Evolutionary conservation across 30 jellyfish, hydroid and myxozoan genomes (phyloP), one percentile per base, ranked within the genome.

Genomic region (Hydractinia echinata): DNA sequence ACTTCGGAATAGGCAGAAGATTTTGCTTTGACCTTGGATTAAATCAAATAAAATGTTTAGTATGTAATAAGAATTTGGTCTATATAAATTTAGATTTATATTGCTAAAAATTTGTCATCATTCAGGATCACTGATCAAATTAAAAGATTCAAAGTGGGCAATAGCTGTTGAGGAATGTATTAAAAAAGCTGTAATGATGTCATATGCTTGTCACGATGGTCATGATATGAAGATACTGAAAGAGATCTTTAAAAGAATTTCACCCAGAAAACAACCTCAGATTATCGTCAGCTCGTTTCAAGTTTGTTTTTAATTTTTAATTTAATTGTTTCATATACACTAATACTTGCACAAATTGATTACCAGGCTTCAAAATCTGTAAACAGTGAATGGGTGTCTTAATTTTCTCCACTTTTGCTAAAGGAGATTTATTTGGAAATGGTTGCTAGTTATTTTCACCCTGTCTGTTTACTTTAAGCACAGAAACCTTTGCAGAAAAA

Each of bases 131-230:
- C 73, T 54, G 79, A 74, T 95, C 7, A 77, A 79, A 21, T 72
- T 89, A 67, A 91, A 67, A 51, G 98, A 95, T n/a, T 82, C 79
- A 19, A 77, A 71, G 53, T 95, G 99, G 99, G 90, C 84, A 7
- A 81, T 95, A 16, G 97, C 92, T 8, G 87, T 89, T 15, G 99
- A 95, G 84, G 83, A 67, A 30, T 86, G 96, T 77, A 83, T 95
- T 54, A 83, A 83, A 4, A 67, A 81, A 18, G 55, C 64, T 4
- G 5, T 82, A n/a, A 55, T 86, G 82, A 70, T 56, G 21, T 86
- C 99, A 5, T 87, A 83, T 55, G 94, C 95, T 76, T 93, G 99
- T 67, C 95, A 93, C 64, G 91, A 87, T 66, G 82, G 82, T 13
- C 94, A 87, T 15, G 99, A 93, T 55, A 84, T 72, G 76, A 72